Base-by-base conservation (phyloP, 2,113 vertebrate species). In the Alectura lathami region DNA sequence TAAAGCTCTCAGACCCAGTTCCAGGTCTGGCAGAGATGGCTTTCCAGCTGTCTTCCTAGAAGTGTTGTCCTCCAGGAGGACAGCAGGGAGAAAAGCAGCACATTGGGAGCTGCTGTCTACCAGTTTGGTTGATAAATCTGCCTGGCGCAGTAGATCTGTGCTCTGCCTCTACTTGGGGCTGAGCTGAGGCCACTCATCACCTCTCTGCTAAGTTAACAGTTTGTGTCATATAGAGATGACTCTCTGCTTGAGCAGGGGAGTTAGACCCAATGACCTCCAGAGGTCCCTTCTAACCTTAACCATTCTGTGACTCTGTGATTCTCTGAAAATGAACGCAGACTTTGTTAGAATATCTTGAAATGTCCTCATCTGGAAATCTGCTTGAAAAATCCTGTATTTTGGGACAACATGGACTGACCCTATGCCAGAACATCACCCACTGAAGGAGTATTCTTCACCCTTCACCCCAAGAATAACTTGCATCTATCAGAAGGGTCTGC, bases 351-450 rank as follows among this genome's bases (percentile, higher is more conserved):
- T 45, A 69, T n/a, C 14, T 42, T 18, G 11, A 20, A 27, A 76
- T 62, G 34, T 72, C 57, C 40, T 72, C 5, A 23, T 66, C 57
- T 75, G 32, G 14, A 77, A 81, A 57, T 48, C 13, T 10, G 4
- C 38, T 80, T 73, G 13, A 38, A 95, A 92, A 89, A 45, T 36
- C 15, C 7, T 54, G 4, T 24, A 8, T 66, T 48, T 60, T 7
- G 16, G 16, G 23, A 14, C 51, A 72, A 53, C 1, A 0, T 0
- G 0, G n/a, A 67, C 17, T 2, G 1, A 62, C 67, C 47, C 34
- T 57, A 45, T 40, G 17, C 22, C 53, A 73, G 30, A 51, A 59
- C 34, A 67, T 62, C 9, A 18, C 4, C 17, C n/a, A 17, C 21
- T 74, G 56, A 50, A 91, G 34, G 3, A 82, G 62, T 42, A 29